Percentiles rank a stretch among this genome's conserved stretches.
These are phyloP conservation scores for Ophioderma brevispina DNA, from an alignment of 35 echinoderm and acorn worm species.

Conservation along the genomic window DNA sequence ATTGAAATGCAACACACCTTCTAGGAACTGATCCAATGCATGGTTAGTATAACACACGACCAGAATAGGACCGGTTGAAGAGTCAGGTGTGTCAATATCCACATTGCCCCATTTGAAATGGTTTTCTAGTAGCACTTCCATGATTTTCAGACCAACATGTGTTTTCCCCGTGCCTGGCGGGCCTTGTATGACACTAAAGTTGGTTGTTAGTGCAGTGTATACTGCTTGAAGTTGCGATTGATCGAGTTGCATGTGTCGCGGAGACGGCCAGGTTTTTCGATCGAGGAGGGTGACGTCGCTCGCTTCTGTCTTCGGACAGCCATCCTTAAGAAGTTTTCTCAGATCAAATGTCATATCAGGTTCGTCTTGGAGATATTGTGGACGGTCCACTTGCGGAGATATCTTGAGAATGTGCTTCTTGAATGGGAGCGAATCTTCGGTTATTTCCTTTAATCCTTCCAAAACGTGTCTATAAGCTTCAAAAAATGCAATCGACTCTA, in stretches of 20 bases:
- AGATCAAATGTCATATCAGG: not conserved
- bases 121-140: conserved; percentile 66
- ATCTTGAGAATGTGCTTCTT: conserved; percentile 33
- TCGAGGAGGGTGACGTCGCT: conserved; percentile 12
- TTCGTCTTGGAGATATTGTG: conserved; percentile 26
- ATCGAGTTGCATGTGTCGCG: conserved; percentile 14
- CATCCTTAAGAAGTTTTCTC: not conserved
- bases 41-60: conserved; percentile 93
- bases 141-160: conserved; percentile 84
- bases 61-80: conserved; percentile 43
- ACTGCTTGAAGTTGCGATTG: conserved; percentile 35
- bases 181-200: conserved; percentile 83
- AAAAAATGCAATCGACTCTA: conserved; percentile 75
- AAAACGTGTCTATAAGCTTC: conserved; percentile 79
- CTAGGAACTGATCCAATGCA: conserved; percentile 90
- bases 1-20: conserved; percentile 55
- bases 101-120: not conserved
- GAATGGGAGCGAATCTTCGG: conserved; percentile 25
- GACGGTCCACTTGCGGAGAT: not conserved
- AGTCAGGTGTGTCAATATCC: not conserved
- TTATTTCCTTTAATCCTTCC: conserved; percentile 53
- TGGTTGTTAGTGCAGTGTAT: conserved; percentile 60
- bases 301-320: too few relatives aligned
- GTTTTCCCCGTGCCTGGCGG: conserved; percentile 98
- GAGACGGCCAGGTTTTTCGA: conserved; percentile 46